Evolutionary conservation across 2,888 invertebrate species (phyloP), one percentile per base, ranked within the genome.

Genomic region (Buathra laborator): DNA sequence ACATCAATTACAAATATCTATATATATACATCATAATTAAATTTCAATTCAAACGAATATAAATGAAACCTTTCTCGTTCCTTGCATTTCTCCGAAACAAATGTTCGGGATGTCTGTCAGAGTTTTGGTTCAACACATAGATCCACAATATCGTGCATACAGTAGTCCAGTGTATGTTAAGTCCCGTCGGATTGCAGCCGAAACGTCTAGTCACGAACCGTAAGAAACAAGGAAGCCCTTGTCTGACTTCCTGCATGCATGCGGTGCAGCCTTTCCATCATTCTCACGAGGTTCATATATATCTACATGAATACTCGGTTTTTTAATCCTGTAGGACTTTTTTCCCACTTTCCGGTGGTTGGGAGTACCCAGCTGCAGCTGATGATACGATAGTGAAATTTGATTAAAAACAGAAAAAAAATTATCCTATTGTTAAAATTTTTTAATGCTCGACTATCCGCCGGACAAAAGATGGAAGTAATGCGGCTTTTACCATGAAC

Each of bases 221-320:
- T 84, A 87, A 89, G 91, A 90, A 90, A 90, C 90, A 90, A 91
- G 90, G 88, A 88, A 89, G 85, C 88, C 88, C 88, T 89, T 90
- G 90, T 89, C 86, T 86, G 77, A 84, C 78, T 84, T 81, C 77
- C 78, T 81, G 77, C 84, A 67, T 80, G 71, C 62, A 64, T 43
- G 64, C 83, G 62, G 44, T 24, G 46, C 81, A 81, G 78, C 44
- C 66, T 80, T 66, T 71, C 68, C 74, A 76, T 75, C 77, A 74
- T 84, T 81, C 84, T 78, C 78, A 70, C 84, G 78, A 81, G 81
- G 68, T 56, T 56, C 56, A 24, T 37, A 37, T 37, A 37, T 37
- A 37, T 37, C 37, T 37, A 56, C 5, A 19, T 32, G 44, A 19
- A 66, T 71, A 37, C 48, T 43, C 53, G 46, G 48, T 64, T 76